phyloP scores from a whole-genome alignment of 2,797 vertebrate species.

The Acipenser transmontanus region DNA sequence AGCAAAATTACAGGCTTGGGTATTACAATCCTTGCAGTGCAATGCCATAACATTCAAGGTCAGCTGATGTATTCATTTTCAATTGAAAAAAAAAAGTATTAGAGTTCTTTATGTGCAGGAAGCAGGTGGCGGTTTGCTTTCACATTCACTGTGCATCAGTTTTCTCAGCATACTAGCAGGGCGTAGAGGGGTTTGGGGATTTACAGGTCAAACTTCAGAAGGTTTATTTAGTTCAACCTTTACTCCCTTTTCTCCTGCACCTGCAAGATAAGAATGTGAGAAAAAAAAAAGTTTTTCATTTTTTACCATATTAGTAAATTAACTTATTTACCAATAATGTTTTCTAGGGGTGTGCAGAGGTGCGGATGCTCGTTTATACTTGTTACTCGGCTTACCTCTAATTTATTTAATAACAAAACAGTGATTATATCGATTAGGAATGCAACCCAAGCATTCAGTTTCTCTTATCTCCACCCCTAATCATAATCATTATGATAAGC shows the following conservation, averaged over 20 bases:
- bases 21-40: conserved; percentile 64
- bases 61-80: conserved; percentile 50
- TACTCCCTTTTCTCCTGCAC: conserved; percentile 83
- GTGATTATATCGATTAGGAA: too few relatives aligned
- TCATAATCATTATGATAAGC: too few relatives aligned
- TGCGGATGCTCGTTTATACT: too few relatives aligned
- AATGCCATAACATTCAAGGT: conserved; percentile 68
- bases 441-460: too few relatives aligned
- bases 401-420: too few relatives aligned
- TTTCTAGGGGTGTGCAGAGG: too few relatives aligned
- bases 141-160: conserved; percentile 22
- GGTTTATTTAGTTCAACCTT: conserved; percentile 86
- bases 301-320: too few relatives aligned
- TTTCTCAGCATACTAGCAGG: too few relatives aligned
- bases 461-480: too few relatives aligned
- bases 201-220: conserved; percentile 50
- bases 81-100: conserved; percentile 38
- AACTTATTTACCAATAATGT: too few relatives aligned
- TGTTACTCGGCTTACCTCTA: too few relatives aligned
- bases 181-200: conserved; percentile 4
- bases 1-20: conserved; percentile 37
- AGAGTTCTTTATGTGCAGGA: conserved; percentile 22
- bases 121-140: conserved; percentile 20
- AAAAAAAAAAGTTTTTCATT: too few relatives aligned
- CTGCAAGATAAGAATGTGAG: conserved; percentile 19